phyloP scores from a whole-genome alignment of 2,113 vertebrate genomes.

The Semnopithecus entellus region DNA sequence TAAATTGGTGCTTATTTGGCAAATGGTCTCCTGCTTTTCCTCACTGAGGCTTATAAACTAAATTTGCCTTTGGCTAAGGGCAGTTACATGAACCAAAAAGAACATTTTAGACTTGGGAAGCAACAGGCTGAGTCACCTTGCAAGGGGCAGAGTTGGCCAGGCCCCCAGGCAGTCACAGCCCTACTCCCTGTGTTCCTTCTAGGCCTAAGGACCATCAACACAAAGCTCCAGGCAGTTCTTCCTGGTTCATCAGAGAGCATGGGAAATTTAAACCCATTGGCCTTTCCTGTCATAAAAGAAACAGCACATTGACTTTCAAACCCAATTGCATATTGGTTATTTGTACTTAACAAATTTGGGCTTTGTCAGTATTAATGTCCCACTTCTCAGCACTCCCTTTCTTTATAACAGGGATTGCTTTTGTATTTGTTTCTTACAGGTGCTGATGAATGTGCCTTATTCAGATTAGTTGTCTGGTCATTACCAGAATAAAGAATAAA shows the following conservation, averaged over 20 bases:
- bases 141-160: neutral
- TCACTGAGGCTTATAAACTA: neutral
- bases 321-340: neutral
- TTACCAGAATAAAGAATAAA: conserved; percentile 42
- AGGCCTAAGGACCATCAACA: neutral
- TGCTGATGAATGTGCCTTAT: conserved; percentile 35
- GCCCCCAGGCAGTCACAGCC: neutral
- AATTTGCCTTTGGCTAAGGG: neutral
- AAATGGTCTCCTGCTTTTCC: neutral
- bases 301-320: neutral
- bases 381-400: neutral
- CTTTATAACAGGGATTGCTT: neutral
- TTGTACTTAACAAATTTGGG: neutral
- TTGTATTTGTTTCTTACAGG: conserved; percentile 20
- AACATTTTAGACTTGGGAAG: neutral
- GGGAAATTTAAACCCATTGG: neutral
- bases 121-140: neutral
- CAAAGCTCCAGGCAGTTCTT: neutral
- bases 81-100: neutral
- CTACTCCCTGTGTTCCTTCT: neutral
- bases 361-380: neutral
- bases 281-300: neutral
- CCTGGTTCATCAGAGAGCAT: neutral
- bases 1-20: neutral
- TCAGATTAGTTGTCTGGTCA: neutral